phyloP scores from a whole-genome alignment of 2,888 invertebrate species.

The Philereme transversata region DNA sequence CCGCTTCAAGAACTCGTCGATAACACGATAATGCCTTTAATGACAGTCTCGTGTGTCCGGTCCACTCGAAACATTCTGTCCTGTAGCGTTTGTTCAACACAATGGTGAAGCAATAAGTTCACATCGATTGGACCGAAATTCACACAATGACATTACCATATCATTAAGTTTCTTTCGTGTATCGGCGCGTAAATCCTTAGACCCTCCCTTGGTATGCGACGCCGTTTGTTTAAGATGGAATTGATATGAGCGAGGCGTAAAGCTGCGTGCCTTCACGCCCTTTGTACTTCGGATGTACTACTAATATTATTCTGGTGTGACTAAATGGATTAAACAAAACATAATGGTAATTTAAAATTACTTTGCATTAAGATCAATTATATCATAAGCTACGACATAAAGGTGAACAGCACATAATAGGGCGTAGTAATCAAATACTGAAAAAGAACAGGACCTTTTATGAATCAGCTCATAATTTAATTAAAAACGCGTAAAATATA shows the following conservation, averaged over 20 bases:
- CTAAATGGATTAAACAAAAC: conserved; percentile 12
- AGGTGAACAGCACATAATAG: background rate
- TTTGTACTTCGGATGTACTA: conserved; percentile 38
- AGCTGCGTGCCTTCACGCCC: conserved; percentile 71
- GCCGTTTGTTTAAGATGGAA: conserved; percentile 65
- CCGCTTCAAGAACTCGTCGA: conserved; percentile 76
- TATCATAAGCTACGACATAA: conserved; percentile 1
- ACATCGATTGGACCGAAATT: conserved; percentile 34
- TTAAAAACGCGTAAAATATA: conserved; percentile 6
- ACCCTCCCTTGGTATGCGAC: conserved; percentile 61
- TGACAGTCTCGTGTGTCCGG: conserved; percentile 62
- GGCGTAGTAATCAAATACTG: too few species aligned
- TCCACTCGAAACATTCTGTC: conserved; percentile 49
- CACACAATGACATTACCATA: conserved; percentile 41
- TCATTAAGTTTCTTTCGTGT: conserved; percentile 37
- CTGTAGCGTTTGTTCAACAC: conserved; percentile 27
- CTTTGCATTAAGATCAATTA: background rate
- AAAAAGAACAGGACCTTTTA: too few species aligned
- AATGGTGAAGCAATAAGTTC: conserved; percentile 33
- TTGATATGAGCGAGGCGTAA: conserved; percentile 63
- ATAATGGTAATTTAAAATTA: conserved; percentile 9
- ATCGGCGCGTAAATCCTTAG: conserved; percentile 47
- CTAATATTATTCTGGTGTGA: conserved; percentile 18
- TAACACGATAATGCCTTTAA: conserved; percentile 77
- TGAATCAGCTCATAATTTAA: conserved; percentile 1